Evolutionary conservation across 2,888 invertebrate species (phyloP).

Genomic region (Tipula lateralis): DNA sequence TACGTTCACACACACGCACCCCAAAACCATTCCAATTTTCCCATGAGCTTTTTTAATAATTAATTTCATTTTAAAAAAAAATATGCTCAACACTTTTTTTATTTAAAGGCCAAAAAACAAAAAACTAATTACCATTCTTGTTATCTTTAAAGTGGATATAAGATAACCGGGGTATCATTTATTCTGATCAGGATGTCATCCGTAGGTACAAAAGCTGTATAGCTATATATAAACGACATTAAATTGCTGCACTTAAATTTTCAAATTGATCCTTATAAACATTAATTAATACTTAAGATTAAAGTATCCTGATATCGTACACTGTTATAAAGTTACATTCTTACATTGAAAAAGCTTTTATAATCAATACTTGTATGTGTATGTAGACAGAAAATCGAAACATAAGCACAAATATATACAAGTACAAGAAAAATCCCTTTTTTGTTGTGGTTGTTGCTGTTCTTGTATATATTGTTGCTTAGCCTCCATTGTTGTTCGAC

Average conservation of each 20-base stretch:
- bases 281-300: constrained; percentile 19
- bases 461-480: constrained; percentile 11
- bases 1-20: no score
- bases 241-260: constrained; percentile 12
- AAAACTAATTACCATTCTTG: background rate
- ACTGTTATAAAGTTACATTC: background rate
- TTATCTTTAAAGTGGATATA: background rate
- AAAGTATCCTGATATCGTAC: background rate
- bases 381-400: background rate
- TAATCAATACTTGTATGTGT: background rate
- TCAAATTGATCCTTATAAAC: constrained; percentile 11
- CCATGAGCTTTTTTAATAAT: background rate
- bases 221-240: background rate
- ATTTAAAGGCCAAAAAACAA: background rate
- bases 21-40: background rate
- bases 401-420: background rate
- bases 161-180: background rate
- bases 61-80: background rate
- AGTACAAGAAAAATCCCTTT: background rate
- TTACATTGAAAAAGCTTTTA: background rate
- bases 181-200: background rate
- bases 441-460: background rate
- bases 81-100: background rate
- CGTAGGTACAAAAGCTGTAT: background rate
- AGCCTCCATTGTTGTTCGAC: background rate